Conservation (phyloP, 2,797 vertebrate species). For the Macrochelys suwanniensis region DNA sequence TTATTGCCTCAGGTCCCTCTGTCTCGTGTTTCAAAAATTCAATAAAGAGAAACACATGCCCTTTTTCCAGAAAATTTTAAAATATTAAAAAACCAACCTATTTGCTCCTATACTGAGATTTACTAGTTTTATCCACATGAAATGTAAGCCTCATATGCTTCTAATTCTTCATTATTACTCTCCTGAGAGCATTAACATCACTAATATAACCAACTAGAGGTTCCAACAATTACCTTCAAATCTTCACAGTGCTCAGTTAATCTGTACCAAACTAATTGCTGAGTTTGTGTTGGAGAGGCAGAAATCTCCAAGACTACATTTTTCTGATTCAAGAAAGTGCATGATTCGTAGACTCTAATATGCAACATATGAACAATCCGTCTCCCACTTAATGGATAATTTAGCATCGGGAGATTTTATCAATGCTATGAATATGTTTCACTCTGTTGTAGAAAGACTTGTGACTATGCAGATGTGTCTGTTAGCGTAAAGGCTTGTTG, state of each 20-base stretch:
- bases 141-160: background rate
- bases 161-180: background rate
- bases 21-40: background rate
- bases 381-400: background rate
- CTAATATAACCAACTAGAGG: background rate
- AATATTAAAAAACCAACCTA: background rate
- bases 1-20: background rate
- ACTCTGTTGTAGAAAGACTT: background rate
- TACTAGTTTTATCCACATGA: background rate
- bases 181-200: background rate
- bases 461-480: background rate
- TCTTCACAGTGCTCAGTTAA: background rate
- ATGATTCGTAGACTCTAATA: background rate
- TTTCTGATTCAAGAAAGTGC: background rate
- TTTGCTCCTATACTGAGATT: background rate
- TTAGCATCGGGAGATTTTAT: background rate
- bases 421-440: background rate
- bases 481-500: background rate
- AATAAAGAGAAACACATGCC: background rate
- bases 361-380: no score
- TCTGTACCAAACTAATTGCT: background rate
- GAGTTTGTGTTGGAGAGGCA: background rate
- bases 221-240: accelerated
- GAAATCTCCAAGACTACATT: background rate
- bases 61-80: background rate